Evolutionary conservation across 2,113 vertebrate species (phyloP).

Genomic region (Percina caprodes): DNA sequence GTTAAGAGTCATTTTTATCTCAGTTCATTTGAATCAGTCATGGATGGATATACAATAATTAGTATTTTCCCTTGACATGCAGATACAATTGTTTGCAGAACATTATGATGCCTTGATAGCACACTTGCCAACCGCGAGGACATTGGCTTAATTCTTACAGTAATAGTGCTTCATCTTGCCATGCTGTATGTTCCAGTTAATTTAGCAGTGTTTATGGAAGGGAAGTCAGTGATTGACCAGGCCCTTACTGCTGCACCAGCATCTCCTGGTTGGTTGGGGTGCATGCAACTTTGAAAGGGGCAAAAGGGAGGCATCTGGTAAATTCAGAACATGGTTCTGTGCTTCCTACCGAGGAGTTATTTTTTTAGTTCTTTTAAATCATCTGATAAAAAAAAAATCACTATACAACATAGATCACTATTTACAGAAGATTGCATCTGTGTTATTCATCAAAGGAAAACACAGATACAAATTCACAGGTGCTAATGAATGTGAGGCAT

Average conservation of each 20-base stretch:
- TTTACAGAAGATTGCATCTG: not conserved
- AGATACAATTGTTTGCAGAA: not conserved
- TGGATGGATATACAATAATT: not conserved
- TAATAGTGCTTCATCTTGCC: not conserved
- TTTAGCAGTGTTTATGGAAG: not conserved
- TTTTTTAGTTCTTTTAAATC: not conserved
- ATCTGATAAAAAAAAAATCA: not conserved
- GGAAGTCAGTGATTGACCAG: not conserved
- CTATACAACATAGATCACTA: not conserved
- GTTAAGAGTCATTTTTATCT: slow-evolving; percentile 2
- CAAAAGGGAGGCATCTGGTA: not conserved
- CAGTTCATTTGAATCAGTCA: slow-evolving; percentile 10
- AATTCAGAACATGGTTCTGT: not conserved
- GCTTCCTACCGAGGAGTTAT: not conserved
- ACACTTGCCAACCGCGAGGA: not conserved
- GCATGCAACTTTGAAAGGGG: not conserved
- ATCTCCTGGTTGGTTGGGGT: not conserved
- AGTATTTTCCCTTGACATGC: not conserved
- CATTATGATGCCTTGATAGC: not conserved
- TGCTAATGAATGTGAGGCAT: slow-evolving; percentile 24
- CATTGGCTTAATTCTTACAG: not conserved
- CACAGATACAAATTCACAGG: not conserved
- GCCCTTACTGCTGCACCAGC: not conserved
- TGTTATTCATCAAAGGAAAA: slow-evolving; percentile 8
- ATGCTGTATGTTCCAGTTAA: not conserved